A percentile compares a stretch with the other conserved stretches of the same genome.
phyloP scores from a whole-genome alignment of 1,140 invertebrate genomes.

The Drosophila tsacasi region DNA sequence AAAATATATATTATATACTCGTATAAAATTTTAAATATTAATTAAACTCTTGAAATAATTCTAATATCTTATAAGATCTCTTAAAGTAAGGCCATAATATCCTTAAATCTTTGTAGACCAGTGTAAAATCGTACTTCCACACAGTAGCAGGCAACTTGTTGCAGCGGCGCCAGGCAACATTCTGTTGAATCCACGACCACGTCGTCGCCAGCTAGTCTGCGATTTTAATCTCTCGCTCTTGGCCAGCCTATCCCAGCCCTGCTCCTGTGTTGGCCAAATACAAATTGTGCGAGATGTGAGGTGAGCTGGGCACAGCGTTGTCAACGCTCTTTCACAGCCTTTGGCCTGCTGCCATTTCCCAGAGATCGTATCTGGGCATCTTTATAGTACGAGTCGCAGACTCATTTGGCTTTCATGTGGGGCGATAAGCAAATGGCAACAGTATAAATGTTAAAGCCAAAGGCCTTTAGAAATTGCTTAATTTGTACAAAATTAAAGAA shows the following conservation, averaged over 20 bases:
- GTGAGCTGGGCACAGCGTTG: slow-evolving; percentile 14
- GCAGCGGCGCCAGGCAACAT: slow-evolving; percentile 56
- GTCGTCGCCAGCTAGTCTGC: slow-evolving; percentile 67
- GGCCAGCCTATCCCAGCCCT: slow-evolving; percentile 37
- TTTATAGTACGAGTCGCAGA: slow-evolving; percentile 34
- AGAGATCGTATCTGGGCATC: slow-evolving; percentile 35
- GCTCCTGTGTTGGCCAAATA: slow-evolving; percentile 30
- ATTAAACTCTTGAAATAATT: neutral
- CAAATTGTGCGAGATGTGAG: slow-evolving; percentile 60
- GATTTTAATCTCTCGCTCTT: slow-evolving; percentile 66
- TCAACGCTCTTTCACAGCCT: slow-evolving; percentile 30
- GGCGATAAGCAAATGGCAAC: slow-evolving; percentile 24
- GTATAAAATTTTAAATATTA: neutral
- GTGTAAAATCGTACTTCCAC: slow-evolving; percentile 7
- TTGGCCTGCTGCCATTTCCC: slow-evolving; percentile 35
- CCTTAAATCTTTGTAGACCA: neutral
- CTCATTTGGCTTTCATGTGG: slow-evolving; percentile 34
- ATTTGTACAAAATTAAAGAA: slow-evolving; percentile 4
- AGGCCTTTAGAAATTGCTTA: slow-evolving; percentile 1
- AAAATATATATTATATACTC: no score
- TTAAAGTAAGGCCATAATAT: no score
- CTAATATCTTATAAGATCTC: neutral
- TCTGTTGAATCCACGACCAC: slow-evolving; percentile 43
- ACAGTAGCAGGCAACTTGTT: slow-evolving; percentile 64
- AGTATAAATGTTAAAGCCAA: slow-evolving; percentile 11